These are phyloP conservation scores for Tragopan temminckii DNA, from an alignment of 2,797 vertebrate genomes.

Conservation along the genomic window DNA sequence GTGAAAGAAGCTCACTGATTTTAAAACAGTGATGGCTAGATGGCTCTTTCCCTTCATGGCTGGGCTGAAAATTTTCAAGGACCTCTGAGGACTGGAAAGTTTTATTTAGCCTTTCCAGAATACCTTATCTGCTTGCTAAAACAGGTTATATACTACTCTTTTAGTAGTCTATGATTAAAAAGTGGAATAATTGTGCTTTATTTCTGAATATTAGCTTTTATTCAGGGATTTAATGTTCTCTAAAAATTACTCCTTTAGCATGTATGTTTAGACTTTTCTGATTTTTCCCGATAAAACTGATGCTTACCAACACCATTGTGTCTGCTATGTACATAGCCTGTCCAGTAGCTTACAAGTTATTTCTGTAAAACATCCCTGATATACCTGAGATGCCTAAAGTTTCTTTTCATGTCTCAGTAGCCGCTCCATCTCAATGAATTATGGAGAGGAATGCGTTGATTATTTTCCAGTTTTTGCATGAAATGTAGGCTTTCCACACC, in stretches of 20 bases:
- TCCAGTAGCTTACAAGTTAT: background rate
- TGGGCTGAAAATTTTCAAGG: background rate
- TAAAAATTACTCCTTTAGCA: background rate
- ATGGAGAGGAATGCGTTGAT: background rate
- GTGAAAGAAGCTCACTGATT: background rate
- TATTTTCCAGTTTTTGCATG: background rate
- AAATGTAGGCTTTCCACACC: rapidly evolving
- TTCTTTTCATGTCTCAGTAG: background rate
- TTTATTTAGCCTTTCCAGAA: background rate
- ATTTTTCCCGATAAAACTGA: background rate
- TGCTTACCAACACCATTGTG: background rate
- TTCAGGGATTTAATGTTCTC: background rate
- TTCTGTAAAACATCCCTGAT: background rate
- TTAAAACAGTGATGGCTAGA: background rate
- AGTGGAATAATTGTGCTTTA: background rate
- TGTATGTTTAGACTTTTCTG: background rate
- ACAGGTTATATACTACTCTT: background rate
- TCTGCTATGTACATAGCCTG: background rate
- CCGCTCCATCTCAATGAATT: background rate
- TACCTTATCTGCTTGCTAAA: background rate
- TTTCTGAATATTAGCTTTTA: background rate
- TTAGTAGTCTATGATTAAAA: background rate
- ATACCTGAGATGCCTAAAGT: background rate
- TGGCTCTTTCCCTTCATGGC: background rate
- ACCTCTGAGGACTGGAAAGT: background rate